Conservation (phyloP, 1,140 invertebrate species). For the Sitophilus oryzae region DNA sequence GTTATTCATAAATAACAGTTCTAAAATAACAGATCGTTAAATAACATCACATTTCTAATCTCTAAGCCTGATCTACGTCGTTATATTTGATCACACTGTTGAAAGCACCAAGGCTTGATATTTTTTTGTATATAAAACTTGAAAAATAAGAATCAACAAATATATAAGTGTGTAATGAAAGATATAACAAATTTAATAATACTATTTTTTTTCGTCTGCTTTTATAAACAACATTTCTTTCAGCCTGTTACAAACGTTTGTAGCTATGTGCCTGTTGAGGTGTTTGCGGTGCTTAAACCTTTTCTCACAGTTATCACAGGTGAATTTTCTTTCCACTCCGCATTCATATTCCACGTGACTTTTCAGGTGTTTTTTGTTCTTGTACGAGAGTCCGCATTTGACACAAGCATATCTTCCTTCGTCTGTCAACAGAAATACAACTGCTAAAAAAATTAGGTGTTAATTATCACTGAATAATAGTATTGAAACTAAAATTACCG, state of each 20-base stretch:
- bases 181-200: neutral
- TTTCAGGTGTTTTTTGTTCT: constrained; percentile 34
- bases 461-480: too few relatives aligned
- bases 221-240: constrained; percentile 35
- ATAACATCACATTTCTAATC: too few relatives aligned
- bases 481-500: too few relatives aligned
- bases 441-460: constrained; percentile 16
- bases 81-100: too few relatives aligned
- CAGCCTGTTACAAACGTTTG: constrained; percentile 42
- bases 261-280: constrained; percentile 48
- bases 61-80: too few relatives aligned
- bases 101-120: too few relatives aligned
- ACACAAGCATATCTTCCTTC: constrained; percentile 23
- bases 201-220: neutral
- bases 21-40: too few relatives aligned
- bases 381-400: constrained; percentile 26
- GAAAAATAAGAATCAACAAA: constrained; percentile 12
- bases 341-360: constrained; percentile 49
- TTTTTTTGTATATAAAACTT: too few relatives aligned
- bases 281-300: constrained; percentile 51
- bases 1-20: too few relatives aligned
- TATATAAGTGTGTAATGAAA: too few relatives aligned
- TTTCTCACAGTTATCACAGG: constrained; percentile 45
- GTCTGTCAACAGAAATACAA: constrained; percentile 19
- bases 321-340: constrained; percentile 43